Evolutionary conservation across 2,888 invertebrate species (phyloP), one percentile per base, ranked within the genome.

Genomic region (Diarsia mendica): DNA sequence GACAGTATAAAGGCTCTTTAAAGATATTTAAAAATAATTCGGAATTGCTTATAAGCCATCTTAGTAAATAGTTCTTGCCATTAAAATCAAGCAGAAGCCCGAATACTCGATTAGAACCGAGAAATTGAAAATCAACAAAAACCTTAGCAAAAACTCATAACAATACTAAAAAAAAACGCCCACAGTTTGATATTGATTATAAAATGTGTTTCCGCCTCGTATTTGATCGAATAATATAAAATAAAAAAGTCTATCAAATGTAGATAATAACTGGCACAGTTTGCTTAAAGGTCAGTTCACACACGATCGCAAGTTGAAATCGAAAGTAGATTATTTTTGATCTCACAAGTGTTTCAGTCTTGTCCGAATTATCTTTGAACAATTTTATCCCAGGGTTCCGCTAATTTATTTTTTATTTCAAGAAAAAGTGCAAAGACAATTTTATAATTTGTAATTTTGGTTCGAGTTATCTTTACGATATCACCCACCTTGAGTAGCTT

Each of bases 81-180:
- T 2, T 2, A 13, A 39, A 44, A 48, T 44, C 20, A 64, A 15
- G 2, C 49, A 55, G 63, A 51, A 72, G 64, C 49, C 6, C 13
- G 11, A 48, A 67, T n/a, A 71, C 28, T 5, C 64, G 28, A 80
- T 82, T 71, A 71, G 3, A 49, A 70, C 69, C 69, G 64, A 71
- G 46, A 75, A 77, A 79, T 80, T 84, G 77, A 72, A 90, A 90
- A 90, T 6, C 18, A 51, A 80, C 39, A 77, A 83, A 84, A 83
- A 84, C 15, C 18, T 23, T 0, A 46, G 49, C 67, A 77, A 77
- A 82, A 84, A 83, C 9, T 51, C 46, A 71, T 70, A 74, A 65
- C 67, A 68, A 66, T 71, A 60, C 61, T 15, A 72, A 65, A 67
- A 67, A 67, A 67, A 63, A 49, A 73, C 67, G 61, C 18, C 58